Evolutionary conservation across 1,140 invertebrate species (phyloP).

Genomic region (Zaprionus kolodkinae): DNA sequence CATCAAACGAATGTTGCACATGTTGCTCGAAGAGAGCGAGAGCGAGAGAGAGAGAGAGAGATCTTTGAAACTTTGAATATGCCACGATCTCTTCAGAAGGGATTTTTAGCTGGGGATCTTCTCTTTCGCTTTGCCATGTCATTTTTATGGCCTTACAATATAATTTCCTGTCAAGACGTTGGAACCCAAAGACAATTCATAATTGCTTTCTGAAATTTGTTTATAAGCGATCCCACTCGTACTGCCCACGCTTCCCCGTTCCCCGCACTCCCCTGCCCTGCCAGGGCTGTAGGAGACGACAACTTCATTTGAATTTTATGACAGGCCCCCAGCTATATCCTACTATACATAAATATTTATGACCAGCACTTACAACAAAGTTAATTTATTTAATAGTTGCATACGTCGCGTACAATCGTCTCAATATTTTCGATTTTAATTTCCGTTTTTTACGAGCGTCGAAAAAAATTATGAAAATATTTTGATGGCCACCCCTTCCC

Average conservation of each 20-base stretch:
- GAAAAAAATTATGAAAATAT: constrained; percentile 38
- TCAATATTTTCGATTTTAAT: constrained; percentile 30
- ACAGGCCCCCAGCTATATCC: constrained; percentile 27
- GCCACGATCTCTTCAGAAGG: not conserved
- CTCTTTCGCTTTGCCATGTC: constrained; percentile 46
- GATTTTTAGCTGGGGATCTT: constrained; percentile 15
- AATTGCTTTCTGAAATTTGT: constrained; percentile 75
- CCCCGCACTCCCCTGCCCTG: not conserved
- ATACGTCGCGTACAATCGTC: constrained; percentile 28
- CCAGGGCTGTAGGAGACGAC: constrained; percentile 28
- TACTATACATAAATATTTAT: constrained; percentile 73
- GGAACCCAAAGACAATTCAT: constrained; percentile 73
- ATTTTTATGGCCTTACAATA: constrained; percentile 76
- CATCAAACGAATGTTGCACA: constrained; percentile 71
- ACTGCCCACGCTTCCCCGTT: not conserved
- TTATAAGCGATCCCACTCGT: constrained; percentile 47
- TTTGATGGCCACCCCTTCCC: constrained; percentile 10
- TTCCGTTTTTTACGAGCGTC: constrained; percentile 38
- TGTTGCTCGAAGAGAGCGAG: constrained; percentile 55
- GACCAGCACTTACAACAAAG: constrained; percentile 80
- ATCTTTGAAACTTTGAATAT: constrained; percentile 13
- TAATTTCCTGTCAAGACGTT: constrained; percentile 73
- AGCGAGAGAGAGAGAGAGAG: not conserved
- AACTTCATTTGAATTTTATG: constrained; percentile 81
- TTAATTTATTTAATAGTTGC: constrained; percentile 82